phyloP scores from a whole-genome alignment of 1,140 invertebrate genomes.

The Holotrichia oblita region DNA sequence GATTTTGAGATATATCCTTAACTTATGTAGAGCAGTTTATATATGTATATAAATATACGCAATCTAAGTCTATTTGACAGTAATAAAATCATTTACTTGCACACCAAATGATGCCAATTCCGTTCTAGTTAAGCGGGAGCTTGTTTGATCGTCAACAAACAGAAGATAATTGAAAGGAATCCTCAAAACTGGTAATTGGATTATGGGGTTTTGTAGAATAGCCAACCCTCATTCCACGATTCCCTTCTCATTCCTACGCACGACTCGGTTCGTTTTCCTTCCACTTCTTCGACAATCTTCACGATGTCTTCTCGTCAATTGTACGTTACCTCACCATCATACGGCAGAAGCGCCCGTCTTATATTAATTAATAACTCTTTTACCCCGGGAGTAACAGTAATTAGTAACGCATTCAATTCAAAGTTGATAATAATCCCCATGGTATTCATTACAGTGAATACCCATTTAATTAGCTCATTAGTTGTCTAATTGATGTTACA shows the following conservation, averaged over 20 bases:
- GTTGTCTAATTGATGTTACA: slow-evolving; percentile 62
- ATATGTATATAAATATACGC: too few species aligned
- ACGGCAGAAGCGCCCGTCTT: slow-evolving; percentile 12
- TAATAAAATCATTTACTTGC: slow-evolving; percentile 12
- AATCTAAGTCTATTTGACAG: background rate
- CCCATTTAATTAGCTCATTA: slow-evolving; percentile 63
- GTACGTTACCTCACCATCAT: background rate
- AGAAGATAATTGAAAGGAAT: slow-evolving; percentile 32
- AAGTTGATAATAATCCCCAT: slow-evolving; percentile 58
- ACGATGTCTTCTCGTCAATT: background rate
- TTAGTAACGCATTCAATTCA: slow-evolving; percentile 59
- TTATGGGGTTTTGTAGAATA: slow-evolving; percentile 23
- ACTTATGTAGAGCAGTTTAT: too few species aligned
- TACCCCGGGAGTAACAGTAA: slow-evolving; percentile 50
- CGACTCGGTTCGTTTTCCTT: background rate
- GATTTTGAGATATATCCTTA: too few species aligned
- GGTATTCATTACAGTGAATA: slow-evolving; percentile 62
- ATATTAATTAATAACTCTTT: slow-evolving; percentile 30
- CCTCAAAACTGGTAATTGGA: slow-evolving; percentile 34
- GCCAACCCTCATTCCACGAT: background rate
- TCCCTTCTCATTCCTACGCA: background rate
- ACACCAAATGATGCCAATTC: slow-evolving; percentile 3
- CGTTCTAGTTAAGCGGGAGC: slow-evolving; percentile 15
- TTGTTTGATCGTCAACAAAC: slow-evolving; percentile 27
- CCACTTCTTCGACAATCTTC: background rate